phyloP scores from a whole-genome alignment of 2,113 vertebrate species.

The Ursus arctos region DNA sequence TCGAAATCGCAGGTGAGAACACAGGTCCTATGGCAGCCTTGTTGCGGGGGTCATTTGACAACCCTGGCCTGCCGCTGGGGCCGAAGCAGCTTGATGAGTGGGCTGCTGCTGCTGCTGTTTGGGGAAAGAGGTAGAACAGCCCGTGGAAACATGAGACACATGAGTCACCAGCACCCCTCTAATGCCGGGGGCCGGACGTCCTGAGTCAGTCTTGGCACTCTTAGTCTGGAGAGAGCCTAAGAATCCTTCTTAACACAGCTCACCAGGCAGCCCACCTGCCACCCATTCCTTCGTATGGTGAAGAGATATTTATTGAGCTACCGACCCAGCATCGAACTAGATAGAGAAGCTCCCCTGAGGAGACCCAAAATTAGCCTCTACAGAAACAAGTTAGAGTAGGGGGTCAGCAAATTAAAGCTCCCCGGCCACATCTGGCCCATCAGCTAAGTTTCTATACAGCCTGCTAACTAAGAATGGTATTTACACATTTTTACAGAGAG shows the following conservation, averaged over 20 bases:
- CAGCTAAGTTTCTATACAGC: neutral
- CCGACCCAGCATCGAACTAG: neutral
- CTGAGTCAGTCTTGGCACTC: neutral
- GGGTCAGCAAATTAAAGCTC: neutral
- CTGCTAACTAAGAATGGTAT: neutral
- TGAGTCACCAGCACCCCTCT: neutral
- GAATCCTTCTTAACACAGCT: slow-evolving; percentile 1
- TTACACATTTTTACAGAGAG: neutral
- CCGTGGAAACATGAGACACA: neutral
- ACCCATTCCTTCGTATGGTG: neutral
- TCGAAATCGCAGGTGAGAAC: slow-evolving; percentile 93
- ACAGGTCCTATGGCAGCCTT: no score
- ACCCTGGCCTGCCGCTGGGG: neutral
- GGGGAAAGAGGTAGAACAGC: accelerated
- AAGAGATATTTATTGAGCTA: neutral
- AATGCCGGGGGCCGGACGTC: neutral
- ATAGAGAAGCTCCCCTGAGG: neutral
- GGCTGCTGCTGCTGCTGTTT: neutral
- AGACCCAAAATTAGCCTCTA: neutral
- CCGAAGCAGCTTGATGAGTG: neutral
- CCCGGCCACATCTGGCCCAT: neutral
- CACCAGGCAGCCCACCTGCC: neutral
- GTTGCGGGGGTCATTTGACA: neutral
- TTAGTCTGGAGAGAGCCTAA: neutral
- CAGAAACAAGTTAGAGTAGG: neutral